Conservation (phyloP, 2,888 invertebrate species). For the Nemotelus pantherinus region DNA sequence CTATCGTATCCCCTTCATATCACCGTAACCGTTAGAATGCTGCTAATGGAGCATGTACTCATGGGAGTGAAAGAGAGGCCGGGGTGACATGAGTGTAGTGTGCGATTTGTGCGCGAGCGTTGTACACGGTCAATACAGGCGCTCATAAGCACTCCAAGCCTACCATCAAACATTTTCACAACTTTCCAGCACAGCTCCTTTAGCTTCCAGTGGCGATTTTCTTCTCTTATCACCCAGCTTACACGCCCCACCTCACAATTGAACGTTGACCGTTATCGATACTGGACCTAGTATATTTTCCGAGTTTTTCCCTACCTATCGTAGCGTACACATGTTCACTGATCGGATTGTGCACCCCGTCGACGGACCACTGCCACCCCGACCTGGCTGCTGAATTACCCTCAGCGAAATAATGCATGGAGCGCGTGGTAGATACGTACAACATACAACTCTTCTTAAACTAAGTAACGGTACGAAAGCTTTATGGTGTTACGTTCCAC, state of each 20-base stretch:
- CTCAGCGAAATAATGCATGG: neutral
- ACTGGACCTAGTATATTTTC: neutral
- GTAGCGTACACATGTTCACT: constrained; percentile 16
- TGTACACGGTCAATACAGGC: constrained; percentile 38
- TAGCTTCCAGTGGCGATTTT: neutral
- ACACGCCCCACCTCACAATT: neutral
- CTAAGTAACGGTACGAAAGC: constrained; percentile 5
- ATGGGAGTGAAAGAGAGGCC: too few relatives aligned
- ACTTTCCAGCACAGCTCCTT: constrained; percentile 3
- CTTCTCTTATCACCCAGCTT: constrained; percentile 30
- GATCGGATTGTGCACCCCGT: neutral
- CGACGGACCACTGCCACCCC: neutral
- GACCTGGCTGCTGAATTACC: neutral
- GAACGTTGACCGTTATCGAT: constrained; percentile 25
- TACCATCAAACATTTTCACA: constrained; percentile 13
- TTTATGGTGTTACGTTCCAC: constrained; percentile 17
- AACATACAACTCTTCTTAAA: neutral
- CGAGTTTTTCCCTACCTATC: neutral
- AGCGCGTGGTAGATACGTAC: constrained; percentile 1
- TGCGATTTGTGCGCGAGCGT: constrained; percentile 41
- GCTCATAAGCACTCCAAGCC: neutral
- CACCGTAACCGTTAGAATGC: too few relatives aligned
- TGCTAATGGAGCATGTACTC: too few relatives aligned
- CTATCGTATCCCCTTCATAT: neutral
- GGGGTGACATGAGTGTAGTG: too few relatives aligned